Evolutionary conservation across 2,113 vertebrate genomes (phyloP).

Genomic region (Nothobranchius kuhntae): DNA sequence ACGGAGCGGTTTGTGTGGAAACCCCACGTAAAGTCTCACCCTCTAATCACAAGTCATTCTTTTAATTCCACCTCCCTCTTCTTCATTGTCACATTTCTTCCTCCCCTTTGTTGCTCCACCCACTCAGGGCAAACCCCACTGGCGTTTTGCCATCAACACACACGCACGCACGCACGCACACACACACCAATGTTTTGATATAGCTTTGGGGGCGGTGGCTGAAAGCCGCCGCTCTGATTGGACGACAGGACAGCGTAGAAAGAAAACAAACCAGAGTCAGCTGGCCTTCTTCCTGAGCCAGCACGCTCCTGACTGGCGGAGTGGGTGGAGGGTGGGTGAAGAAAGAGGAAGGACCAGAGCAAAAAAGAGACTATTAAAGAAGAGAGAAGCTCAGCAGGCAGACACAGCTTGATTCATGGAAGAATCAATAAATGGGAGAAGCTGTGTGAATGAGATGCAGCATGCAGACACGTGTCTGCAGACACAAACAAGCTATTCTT

Average conservation of each 20-base stretch:
- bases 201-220: constrained; percentile 63
- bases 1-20: constrained; percentile 26
- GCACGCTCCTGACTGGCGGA: constrained; percentile 18
- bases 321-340: not conserved
- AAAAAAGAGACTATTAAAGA: not conserved
- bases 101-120: constrained; percentile 20
- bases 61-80: constrained; percentile 3
- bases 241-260: constrained; percentile 39
- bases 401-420: not conserved
- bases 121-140: constrained; percentile 43
- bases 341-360: constrained; percentile 6
- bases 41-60: constrained; percentile 14
- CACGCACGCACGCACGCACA: constrained; percentile 30
- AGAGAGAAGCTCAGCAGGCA: constrained; percentile 22
- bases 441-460: constrained; percentile 32
- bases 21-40: not conserved
- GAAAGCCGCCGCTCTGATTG: constrained; percentile 51
- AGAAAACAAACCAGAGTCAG: constrained; percentile 75
- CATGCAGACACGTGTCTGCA: constrained; percentile 3
- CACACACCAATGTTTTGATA: constrained; percentile 73
- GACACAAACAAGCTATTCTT: constrained; percentile 17
- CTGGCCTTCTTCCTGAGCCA: constrained; percentile 63
- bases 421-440: constrained; percentile 16
- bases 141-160: constrained; percentile 62
- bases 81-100: not conserved